Base-by-base conservation (phyloP, 1,140 invertebrate genomes). In the Meteorus sp. region DNA sequence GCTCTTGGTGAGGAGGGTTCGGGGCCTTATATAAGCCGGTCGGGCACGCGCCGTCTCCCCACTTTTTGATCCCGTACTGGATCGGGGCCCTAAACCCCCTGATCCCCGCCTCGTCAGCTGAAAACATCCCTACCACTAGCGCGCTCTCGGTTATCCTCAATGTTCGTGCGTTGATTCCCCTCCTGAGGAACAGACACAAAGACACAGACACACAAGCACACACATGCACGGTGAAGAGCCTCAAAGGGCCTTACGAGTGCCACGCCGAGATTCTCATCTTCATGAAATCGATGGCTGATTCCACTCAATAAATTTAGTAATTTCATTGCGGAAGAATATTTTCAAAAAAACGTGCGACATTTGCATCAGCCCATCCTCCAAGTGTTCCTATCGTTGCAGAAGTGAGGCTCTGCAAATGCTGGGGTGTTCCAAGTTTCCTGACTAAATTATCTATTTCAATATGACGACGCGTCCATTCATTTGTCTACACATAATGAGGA, bases 41-140 rank as follows among this genome's bases (percentile, higher is more conserved):
- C 68, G 68, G 77, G 77, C 78, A 80, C 78, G 78, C 78, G 78
- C 77, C 77, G 59, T 64, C 62, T 70, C 74, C 76, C 75, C 74
- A 64, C 69, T 61, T 68, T 48, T 8, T 39, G 45, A 63, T 19
- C 69, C 45, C 66, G 51, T 66, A 61, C 66, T 60, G 65, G 65
- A 66, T 67, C 62, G 67, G 68, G 75, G 76, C 75, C 77, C 75
- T 73, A 77, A 74, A 74, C 37, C 58, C 56, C 56, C 62, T 25
- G 39, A 33, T 56, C 35, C 65, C 59, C 54, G 68, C 67, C 68
- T 59, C 61, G 57, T 59, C 55, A 59, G 44, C 19, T 47, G 44
- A 51, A 58, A 58, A 50, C n/a, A 33, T 27, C 35, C 47, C 60
- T 53, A 60, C 50, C 44, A 56, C 61, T 59, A n/a, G n/a, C n/a